Percentiles rank a stretch among this genome's conserved stretches.
These are phyloP conservation scores for Drosophila atroscutellata DNA, from an alignment of 2,888 invertebrate species.

Conservation along the genomic window DNA sequence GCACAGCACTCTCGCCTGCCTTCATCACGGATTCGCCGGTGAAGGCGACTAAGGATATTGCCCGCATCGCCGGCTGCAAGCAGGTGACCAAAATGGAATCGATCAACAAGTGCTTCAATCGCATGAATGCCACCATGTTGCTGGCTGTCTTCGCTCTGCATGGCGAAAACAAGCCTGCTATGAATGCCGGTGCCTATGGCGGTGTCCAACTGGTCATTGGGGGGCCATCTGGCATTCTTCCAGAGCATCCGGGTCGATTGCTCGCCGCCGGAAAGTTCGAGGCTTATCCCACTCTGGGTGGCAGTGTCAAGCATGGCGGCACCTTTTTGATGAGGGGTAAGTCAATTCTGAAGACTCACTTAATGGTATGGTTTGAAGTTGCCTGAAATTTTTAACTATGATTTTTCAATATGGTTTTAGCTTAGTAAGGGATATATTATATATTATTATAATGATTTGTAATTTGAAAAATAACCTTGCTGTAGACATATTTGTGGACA, in stretches of 20 bases:
- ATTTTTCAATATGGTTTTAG: not conserved
- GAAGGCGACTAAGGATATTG: slow-evolving; percentile 82
- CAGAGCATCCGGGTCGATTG: slow-evolving; percentile 81
- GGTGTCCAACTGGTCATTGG: slow-evolving; percentile 83
- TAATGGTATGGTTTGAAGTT: not conserved
- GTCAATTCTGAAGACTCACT: slow-evolving; percentile 18
- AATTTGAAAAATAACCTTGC: not conserved
- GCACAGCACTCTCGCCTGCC: slow-evolving; percentile 86
- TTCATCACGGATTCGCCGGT: slow-evolving; percentile 85
- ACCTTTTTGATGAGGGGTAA: slow-evolving; percentile 85
- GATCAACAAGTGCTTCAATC: slow-evolving; percentile 83
- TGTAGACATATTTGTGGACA: slow-evolving; percentile 79
- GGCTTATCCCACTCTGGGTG: slow-evolving; percentile 85
- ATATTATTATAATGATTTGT: not conserved
- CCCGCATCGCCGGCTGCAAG: slow-evolving; percentile 82
- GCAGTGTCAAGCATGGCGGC: slow-evolving; percentile 85
- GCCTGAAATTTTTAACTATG: not conserved
- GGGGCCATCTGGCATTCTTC: slow-evolving; percentile 83
- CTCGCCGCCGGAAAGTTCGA: slow-evolving; percentile 78
- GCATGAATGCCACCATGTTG: slow-evolving; percentile 82
- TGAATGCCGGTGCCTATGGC: slow-evolving; percentile 72
- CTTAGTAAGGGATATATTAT: not conserved
- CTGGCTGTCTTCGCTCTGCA: slow-evolving; percentile 83
- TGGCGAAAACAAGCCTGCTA: slow-evolving; percentile 64
- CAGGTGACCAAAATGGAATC: slow-evolving; percentile 72